Conservation (phyloP, 2,113 vertebrate genomes). For the Syngnathus scovelli region DNA sequence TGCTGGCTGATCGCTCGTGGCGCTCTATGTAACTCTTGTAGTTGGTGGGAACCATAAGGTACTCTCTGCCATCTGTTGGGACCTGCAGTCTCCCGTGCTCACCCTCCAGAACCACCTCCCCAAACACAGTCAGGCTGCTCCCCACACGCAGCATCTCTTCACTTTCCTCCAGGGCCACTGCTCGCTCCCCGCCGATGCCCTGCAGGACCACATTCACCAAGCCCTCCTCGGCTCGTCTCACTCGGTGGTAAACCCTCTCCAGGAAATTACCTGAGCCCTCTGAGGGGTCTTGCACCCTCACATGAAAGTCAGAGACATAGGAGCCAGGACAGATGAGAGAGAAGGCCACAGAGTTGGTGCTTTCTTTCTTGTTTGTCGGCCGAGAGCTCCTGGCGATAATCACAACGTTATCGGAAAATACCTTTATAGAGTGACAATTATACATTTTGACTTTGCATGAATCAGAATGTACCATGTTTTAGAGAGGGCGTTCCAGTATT, state of each 20-base stretch:
- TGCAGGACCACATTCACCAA: constrained; percentile 41
- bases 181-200: constrained; percentile 60
- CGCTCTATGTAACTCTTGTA: constrained; percentile 62
- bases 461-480: constrained; percentile 51
- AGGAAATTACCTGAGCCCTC: constrained; percentile 58
- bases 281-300: constrained; percentile 63
- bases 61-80: constrained; percentile 60
- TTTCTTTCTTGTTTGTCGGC: constrained; percentile 52
- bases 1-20: constrained; percentile 56
- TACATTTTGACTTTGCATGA: not conserved
- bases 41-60: constrained; percentile 54
- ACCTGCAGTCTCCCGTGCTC: constrained; percentile 57
- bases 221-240: constrained; percentile 43
- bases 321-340: constrained; percentile 54
- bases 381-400: constrained; percentile 51
- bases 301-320: constrained; percentile 37
- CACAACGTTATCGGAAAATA: not conserved
- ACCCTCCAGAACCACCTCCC: constrained; percentile 70
- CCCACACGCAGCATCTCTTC: constrained; percentile 71
- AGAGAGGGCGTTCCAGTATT: constrained; percentile 55
- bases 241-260: constrained; percentile 56
- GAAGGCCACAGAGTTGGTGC: constrained; percentile 66
- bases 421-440: not conserved
- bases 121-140: constrained; percentile 63
- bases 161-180: constrained; percentile 43